Base-by-base conservation (phyloP, 2,888 invertebrate species). In the Thereva unica region DNA sequence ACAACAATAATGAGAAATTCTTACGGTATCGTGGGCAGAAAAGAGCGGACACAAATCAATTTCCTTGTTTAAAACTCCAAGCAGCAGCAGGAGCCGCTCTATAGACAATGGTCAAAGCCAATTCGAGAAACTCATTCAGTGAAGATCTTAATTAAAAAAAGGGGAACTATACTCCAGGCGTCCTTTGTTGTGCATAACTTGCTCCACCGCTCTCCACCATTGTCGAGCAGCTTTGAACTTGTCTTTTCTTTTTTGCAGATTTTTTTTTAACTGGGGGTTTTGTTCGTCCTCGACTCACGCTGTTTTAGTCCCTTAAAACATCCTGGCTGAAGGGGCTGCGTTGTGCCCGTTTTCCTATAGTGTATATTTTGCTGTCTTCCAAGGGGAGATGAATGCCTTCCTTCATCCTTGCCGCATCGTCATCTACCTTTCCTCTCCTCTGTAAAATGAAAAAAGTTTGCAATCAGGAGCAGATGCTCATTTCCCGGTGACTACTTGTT, bases 91-190 rank as follows among this genome's bases (percentile, higher is more conserved):
- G 12, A 34, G 42, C 23, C 5, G 2, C 3, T n/a, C 10, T 42
- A 56, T 56, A 56, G 44, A 56, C 56, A 56, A 56, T 56, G 56
- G 56, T 56, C 56, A 56, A 56, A 56, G 56, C 44, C 44, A 56
- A 56, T 44, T 44, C 42, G 44, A 56, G 42, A 42, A 2, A 34
- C 56, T 56, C 42, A 44, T 56, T 56, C 35, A 34, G 56, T 35
- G 23, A 35, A 9, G 38, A 44, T 42, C 56, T 56, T 56, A 56
- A 56, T 56, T 56, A 56, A 56, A 56, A 56, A 42, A 34, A 8
- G 44, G 44, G 44, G 23, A 23, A 23, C 23, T 23, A 23, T 23
- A 56, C 55, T 55, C 40, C 12, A 10, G 10, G 10, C 10, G 56
- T 10, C n/a, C 34, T 44, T 56, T 56, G 56, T 56, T 56, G 8